Evolutionary conservation across 2,113 vertebrate genomes (phyloP).

Genomic region (Nothoprocta perdicaria): DNA sequence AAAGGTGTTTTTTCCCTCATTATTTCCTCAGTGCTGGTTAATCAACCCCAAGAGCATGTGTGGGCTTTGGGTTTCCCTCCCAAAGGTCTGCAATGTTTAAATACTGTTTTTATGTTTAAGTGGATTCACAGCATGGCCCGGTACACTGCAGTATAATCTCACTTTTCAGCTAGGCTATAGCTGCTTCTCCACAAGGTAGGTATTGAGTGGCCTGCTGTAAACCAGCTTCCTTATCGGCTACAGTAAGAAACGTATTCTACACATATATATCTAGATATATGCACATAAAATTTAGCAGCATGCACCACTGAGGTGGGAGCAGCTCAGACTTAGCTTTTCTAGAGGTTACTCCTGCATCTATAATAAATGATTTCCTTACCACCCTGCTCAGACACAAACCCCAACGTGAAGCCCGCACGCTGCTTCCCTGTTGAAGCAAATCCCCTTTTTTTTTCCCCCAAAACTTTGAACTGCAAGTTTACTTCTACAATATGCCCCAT

Average conservation of each 20-base stretch:
- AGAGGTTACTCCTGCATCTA: not conserved
- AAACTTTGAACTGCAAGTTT: constrained; percentile 50
- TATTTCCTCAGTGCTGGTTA: not conserved
- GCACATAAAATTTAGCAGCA: too few relatives aligned
- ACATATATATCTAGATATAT: too few relatives aligned
- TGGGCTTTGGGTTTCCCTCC: not conserved
- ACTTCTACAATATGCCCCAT: constrained; percentile 43
- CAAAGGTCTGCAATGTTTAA: not conserved
- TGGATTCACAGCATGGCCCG: not conserved
- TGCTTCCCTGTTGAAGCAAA: constrained; percentile 10
- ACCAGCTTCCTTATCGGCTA: not conserved
- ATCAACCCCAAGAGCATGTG: not conserved
- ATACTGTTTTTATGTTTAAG: not conserved
- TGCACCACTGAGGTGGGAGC: not conserved
- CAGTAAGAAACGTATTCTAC: not conserved
- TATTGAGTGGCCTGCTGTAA: not conserved
- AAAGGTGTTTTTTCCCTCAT: not conserved
- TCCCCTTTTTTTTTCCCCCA: constrained; percentile 14
- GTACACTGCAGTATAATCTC: not conserved
- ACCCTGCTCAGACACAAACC: constrained; percentile 33
- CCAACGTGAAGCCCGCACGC: not conserved
- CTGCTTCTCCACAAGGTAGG: not conserved
- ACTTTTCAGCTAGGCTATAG: not conserved
- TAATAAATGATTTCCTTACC: not conserved
- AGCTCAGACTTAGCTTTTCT: not conserved